Evolutionary conservation across 1,140 invertebrate species (phyloP), one percentile per base, ranked within the genome.

Genomic region (Anthonomus grandis): DNA sequence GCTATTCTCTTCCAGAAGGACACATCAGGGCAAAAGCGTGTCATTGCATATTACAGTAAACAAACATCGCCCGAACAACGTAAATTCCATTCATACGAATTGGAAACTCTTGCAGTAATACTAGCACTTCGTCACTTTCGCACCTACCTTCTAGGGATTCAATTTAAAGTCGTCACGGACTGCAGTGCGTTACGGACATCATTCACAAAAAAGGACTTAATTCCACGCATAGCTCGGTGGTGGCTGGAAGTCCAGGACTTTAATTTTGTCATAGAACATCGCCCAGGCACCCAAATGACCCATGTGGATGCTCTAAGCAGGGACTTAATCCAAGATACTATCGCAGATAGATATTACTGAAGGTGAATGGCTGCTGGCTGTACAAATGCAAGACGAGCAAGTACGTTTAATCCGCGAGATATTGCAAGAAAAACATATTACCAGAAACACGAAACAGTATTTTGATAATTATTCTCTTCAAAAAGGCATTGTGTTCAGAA

Each of bases 281-380:
- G 66, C 19, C 42, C 56, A 12, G 62, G 65, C 0, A 57, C n/a
- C n/a, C 21, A 13, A 23, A 47, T 47, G 59, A 37, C 18, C n/a
- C 65, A 67, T 56, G 62, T 64, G 2, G 66, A 68, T 46, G 63
- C 63, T 3, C 50, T 68, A 21, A 66, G 63, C 52, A 19, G 66
- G 10, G 27, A 47, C 17, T 10, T 19, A 42, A 31, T n/a, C n/a
- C n/a, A n/a, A n/a, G n/a, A n/a, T n/a, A n/a, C n/a, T n/a, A n/a
- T n/a, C n/a, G n/a, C n/a, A n/a, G n/a, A n/a, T n/a, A n/a, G n/a
- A n/a, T n/a, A n/a, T n/a, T n/a, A n/a, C n/a, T n/a, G n/a, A n/a
- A n/a, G n/a, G n/a, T n/a, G n/a, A n/a, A n/a, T n/a, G n/a, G n/a
- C n/a, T n/a, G n/a, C n/a, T n/a, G n/a, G n/a, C n/a, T n/a, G n/a